A percentile compares a stretch with the other conserved stretches of the same genome.
These are phyloP conservation scores for Myodes glareolus DNA, from an alignment of 2,113 vertebrate genomes.

Conservation along the genomic window DNA sequence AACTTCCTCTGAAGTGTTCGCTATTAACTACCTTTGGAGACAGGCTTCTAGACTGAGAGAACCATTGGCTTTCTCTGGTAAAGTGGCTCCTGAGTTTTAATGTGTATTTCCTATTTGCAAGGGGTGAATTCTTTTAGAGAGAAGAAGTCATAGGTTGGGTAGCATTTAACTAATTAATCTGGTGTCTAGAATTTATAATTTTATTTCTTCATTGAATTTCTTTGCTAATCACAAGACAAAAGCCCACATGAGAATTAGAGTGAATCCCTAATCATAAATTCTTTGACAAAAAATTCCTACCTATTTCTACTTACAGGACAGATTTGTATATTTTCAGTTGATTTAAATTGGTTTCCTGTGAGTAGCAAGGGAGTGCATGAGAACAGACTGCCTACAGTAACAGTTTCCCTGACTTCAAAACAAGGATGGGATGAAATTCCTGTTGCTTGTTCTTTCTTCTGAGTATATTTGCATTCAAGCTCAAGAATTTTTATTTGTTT, in stretches of 20 bases:
- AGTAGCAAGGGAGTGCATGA: background rate
- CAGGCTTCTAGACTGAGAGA: slow-evolving; percentile 40
- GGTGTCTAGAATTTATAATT: background rate
- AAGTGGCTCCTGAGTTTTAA: slow-evolving; percentile 55
- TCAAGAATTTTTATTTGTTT: background rate
- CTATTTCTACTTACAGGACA: background rate
- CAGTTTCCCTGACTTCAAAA: background rate
- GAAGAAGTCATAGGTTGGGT: slow-evolving; percentile 43
- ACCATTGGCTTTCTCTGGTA: slow-evolving; percentile 52
- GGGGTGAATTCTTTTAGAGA: background rate
- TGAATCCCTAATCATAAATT: background rate
- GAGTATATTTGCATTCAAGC: background rate
- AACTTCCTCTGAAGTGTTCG: slow-evolving; percentile 60
- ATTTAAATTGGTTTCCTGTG: background rate
- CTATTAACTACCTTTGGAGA: slow-evolving; percentile 49
- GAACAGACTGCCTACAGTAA: background rate
- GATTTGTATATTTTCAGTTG: background rate
- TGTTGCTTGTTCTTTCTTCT: background rate
- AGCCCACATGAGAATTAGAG: background rate
- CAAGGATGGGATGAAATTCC: background rate
- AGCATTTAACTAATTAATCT: slow-evolving; percentile 11
- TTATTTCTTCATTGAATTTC: slow-evolving; percentile 30
- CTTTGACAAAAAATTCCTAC: background rate
- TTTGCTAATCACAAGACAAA: background rate
- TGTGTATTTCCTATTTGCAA: background rate